Conservation (phyloP, 2,888 invertebrate genomes). For the Phaonia tiefii region DNA sequence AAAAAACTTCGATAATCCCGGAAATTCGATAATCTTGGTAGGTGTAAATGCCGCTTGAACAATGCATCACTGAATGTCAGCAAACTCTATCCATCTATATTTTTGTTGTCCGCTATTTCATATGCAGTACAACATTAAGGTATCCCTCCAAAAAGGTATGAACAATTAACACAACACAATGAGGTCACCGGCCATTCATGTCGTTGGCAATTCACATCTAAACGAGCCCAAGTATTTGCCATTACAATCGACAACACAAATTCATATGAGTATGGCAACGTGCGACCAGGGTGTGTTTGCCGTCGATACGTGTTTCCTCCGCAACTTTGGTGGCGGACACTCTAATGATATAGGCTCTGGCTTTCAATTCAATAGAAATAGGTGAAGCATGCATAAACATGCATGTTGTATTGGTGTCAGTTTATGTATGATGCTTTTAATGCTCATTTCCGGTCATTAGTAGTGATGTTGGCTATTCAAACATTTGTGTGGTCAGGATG, state of each 20-base stretch:
- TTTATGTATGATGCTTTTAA: conserved; percentile 53
- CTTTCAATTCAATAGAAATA: conserved; percentile 14
- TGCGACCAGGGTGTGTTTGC: not conserved
- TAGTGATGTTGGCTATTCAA: conserved; percentile 48
- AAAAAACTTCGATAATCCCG: no score
- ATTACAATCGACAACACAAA: not conserved
- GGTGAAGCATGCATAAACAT: conserved; percentile 27
- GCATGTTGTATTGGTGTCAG: conserved; percentile 34
- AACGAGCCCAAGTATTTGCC: not conserved
- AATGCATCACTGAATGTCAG: no score
- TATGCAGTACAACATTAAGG: not conserved
- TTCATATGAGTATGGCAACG: not conserved
- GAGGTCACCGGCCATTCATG: not conserved
- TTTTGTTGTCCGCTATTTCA: not conserved
- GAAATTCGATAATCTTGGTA: no score
- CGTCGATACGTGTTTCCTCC: not conserved
- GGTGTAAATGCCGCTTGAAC: no score
- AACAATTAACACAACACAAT: no score
- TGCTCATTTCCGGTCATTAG: conserved; percentile 59
- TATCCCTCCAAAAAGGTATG: not conserved
- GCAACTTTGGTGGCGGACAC: not conserved
- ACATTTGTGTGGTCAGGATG: conserved; percentile 50
- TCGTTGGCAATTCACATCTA: not conserved
- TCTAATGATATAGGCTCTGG: conserved; percentile 28
- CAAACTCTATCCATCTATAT: no score